A percentile compares a stretch with the other conserved stretches of the same genome.
Conservation (phyloP, 1,140 invertebrate genomes). For the Episyrphus balteatus region DNA sequence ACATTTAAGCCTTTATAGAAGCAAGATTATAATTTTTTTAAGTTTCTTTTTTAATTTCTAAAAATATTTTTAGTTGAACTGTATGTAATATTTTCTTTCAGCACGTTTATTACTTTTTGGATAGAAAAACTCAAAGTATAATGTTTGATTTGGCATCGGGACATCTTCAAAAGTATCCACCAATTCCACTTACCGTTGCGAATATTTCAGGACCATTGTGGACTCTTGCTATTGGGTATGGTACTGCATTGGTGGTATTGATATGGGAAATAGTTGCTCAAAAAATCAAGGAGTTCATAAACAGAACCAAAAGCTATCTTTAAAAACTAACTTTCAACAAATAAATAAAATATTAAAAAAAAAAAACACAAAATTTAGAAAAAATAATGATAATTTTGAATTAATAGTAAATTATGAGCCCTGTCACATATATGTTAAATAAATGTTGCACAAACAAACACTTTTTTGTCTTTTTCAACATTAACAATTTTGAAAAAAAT, state of each 20-base stretch:
- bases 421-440: too few relatives aligned
- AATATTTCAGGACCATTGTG: constrained; percentile 27
- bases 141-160: constrained; percentile 18
- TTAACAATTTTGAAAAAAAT: too few relatives aligned
- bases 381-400: too few relatives aligned
- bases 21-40: background rate
- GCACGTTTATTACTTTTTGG: constrained; percentile 13
- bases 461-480: too few relatives aligned
- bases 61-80: constrained; percentile 6
- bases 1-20: too few relatives aligned
- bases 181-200: constrained; percentile 17
- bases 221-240: constrained; percentile 21
- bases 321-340: too few relatives aligned
- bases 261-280: constrained; percentile 1
- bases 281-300: too few relatives aligned
- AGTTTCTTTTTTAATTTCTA: background rate
- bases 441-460: too few relatives aligned
- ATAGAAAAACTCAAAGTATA: constrained; percentile 22
- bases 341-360: too few relatives aligned
- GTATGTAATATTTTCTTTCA: constrained; percentile 8
- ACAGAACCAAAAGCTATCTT: too few relatives aligned
- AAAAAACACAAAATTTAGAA: too few relatives aligned
- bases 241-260: constrained; percentile 3
- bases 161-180: constrained; percentile 15
- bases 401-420: too few relatives aligned